These are phyloP conservation scores for Sterrhoptilus dennistouni DNA, from an alignment of 2,113 vertebrate genomes.

Conservation along the genomic window DNA sequence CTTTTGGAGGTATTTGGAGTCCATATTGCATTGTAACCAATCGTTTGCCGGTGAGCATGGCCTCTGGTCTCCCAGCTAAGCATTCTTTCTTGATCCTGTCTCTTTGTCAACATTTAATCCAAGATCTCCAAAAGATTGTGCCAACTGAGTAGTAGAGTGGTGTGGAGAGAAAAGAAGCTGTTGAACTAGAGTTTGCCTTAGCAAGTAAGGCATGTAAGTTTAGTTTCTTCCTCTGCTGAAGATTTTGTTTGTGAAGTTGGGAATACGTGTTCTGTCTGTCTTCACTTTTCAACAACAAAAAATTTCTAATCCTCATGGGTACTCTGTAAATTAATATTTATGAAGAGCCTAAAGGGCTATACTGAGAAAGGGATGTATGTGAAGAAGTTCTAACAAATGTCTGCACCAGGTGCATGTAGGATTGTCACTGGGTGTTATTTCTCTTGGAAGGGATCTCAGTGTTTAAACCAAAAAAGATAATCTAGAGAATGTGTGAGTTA, in stretches of 20 bases:
- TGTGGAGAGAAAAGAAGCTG: not conserved
- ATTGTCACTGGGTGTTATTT: not conserved
- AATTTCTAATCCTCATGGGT: not conserved
- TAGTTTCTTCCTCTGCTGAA: not conserved
- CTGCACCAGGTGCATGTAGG: not conserved
- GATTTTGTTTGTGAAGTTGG: not conserved
- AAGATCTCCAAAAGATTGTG: not conserved
- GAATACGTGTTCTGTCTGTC: not conserved
- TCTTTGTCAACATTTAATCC: not conserved
- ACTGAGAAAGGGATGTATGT: not conserved
- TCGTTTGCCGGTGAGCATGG: accelerated
- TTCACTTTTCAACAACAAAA: not conserved
- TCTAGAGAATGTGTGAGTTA: not conserved
- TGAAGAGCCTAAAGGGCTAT: not conserved
- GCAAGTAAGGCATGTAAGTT: not conserved
- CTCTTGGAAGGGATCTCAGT: not conserved
- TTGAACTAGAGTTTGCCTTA: not conserved
- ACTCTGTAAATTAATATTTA: not conserved
- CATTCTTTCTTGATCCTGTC: not conserved
- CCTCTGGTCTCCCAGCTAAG: not conserved
- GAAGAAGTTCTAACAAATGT: not conserved
- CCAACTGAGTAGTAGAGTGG: not conserved
- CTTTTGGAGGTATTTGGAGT: not conserved
- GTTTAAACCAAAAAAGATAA: not conserved
- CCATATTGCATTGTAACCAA: not conserved